These are phyloP conservation scores for Calephelis nemesis DNA, from an alignment of 1,140 invertebrate genomes.

Conservation along the genomic window DNA sequence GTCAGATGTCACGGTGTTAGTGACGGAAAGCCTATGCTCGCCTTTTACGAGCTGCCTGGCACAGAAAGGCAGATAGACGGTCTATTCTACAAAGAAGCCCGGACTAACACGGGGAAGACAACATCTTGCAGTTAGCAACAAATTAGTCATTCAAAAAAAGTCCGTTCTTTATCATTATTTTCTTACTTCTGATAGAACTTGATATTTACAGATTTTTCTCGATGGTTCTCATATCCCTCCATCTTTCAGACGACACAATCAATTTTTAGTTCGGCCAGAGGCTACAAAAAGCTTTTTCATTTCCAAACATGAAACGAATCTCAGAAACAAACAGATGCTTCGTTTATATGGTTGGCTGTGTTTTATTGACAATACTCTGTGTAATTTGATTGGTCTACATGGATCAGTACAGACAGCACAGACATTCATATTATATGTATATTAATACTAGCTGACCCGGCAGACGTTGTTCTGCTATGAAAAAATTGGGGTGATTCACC, in stretches of 20 bases:
- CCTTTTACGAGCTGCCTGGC: too few relatives aligned
- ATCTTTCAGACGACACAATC: neutral
- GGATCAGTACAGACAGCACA: neutral
- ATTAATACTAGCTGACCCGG: too few relatives aligned
- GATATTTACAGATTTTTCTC: neutral
- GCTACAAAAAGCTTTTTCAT: conserved; percentile 14
- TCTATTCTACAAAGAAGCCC: too few relatives aligned
- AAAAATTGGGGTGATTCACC: too few relatives aligned
- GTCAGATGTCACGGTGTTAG: too few relatives aligned
- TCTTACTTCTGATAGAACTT: neutral
- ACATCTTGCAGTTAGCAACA: too few relatives aligned
- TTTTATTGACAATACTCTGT: conserved; percentile 13
- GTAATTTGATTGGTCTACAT: conserved; percentile 17
- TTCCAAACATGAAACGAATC: conserved; percentile 13
- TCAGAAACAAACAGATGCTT: conserved; percentile 18
- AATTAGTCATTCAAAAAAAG: too few relatives aligned
- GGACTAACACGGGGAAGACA: too few relatives aligned
- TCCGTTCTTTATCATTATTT: too few relatives aligned
- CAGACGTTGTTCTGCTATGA: too few relatives aligned
- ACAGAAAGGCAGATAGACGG: too few relatives aligned
- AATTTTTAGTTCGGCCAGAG: conserved; percentile 4
- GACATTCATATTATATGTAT: neutral
- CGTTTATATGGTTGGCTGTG: conserved; percentile 18
- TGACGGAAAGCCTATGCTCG: too few relatives aligned
- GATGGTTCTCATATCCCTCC: neutral